Base-by-base conservation (phyloP, 30 jellyfish, hydroid and myxozoan genomes). In the Hydractinia symbiolongicarpus region DNA sequence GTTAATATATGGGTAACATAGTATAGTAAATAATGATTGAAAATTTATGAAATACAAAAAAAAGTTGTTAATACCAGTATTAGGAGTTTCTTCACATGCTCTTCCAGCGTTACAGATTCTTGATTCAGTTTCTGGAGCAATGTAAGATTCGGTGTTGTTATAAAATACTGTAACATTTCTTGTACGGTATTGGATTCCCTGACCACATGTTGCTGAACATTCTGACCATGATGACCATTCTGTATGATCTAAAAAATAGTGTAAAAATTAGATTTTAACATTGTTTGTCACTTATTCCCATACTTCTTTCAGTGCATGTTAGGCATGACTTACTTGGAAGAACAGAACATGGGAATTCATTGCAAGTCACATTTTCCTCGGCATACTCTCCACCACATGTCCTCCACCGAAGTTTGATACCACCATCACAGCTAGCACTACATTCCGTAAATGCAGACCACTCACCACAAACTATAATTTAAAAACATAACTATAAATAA, bases 361-460 rank as follows among this genome's bases (percentile, higher is more conserved):
- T 93, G 86, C 98, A 93, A 15, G 91, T 66, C 17, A 66, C 82
- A 60, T 73, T 84, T 5, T 93, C 94, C 9, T 68, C 81, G 49
- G 79, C 95, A 5, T 84, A 66, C 55, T 84, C 73, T 4, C 98
- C 98, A 81, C 86, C 90, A 78, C 98, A 93, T 5, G 98, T 93
- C 62, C 98, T 55, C 98, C 98, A 93, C 79, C 98, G 70, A 57
- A 82, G 88, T 71, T 77, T 78, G 21, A 56, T 44, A 8, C 98
- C 98, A 0, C 98, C 98, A 16, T 93, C 96, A 78, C 98, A 93
- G 10, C 94, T 61, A 8, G 49, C 90, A n/a, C 96, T 79, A 86
- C 98, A 93, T 40, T 83, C 90, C 13, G 93, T 69, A 77, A 68
- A 93, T 4, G 95, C 95, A 5, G 98, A 93, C 98, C 98, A 93